Percentiles rank a stretch among this genome's conserved stretches.
phyloP scores from a whole-genome alignment of 1,140 invertebrate species.

The Nomia melanderi region DNA sequence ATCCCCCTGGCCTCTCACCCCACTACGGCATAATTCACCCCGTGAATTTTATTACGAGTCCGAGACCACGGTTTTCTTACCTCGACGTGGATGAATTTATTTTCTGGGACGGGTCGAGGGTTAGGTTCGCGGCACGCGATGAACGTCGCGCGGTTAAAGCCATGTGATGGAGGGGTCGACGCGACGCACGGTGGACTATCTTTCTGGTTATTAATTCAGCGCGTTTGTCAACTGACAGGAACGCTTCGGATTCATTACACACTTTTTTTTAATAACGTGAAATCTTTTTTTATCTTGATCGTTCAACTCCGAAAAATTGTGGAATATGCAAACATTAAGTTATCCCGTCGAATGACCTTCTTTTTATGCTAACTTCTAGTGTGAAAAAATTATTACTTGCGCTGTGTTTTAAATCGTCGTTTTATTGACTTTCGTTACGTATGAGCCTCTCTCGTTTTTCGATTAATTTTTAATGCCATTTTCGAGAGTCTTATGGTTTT shows the following conservation, averaged over 20 bases:
- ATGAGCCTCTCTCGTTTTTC: too few species aligned
- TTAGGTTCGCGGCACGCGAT: conserved; percentile 26
- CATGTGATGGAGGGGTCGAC: neutral
- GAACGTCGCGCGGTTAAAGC: neutral
- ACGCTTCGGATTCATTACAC: neutral
- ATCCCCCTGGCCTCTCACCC: neutral
- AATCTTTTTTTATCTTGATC: too few species aligned
- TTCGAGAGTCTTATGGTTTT: too few species aligned
- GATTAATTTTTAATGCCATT: too few species aligned
- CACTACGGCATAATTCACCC: conserved; percentile 35
- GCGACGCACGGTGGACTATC: neutral
- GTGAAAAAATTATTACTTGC: too few species aligned
- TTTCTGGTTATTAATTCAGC: neutral
- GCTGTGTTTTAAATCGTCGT: too few species aligned
- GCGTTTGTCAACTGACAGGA: neutral
- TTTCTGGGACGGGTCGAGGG: neutral
- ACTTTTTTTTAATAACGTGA: too few species aligned
- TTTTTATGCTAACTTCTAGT: too few species aligned
- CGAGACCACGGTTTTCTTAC: conserved; percentile 23
- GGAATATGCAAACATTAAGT: too few species aligned
- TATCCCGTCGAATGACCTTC: too few species aligned
- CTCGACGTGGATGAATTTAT: conserved; percentile 30
- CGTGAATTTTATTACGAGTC: conserved; percentile 47
- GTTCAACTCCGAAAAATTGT: too few species aligned
- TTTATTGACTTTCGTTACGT: too few species aligned